Base-by-base conservation (phyloP, 2,113 vertebrate genomes). In the Corydoras sp. region DNA sequence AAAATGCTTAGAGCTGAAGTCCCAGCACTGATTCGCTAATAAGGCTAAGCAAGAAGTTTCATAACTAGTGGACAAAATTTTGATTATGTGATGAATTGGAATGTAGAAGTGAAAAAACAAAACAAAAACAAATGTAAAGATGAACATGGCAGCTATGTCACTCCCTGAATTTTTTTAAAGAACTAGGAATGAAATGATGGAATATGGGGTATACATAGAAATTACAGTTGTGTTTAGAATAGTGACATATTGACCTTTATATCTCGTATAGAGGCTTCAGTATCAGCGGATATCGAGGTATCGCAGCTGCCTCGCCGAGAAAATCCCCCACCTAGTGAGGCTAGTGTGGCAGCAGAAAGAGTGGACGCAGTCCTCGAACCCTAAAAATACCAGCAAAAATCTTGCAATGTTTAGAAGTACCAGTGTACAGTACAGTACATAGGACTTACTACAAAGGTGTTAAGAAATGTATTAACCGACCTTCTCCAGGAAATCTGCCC, bases 231-330 rank as follows among this genome's bases (percentile, higher is more conserved):
- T 24, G 18, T 24, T 24, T 24, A 24, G 18, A 24, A 24, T 24
- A 24, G 18, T 24, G 18, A 24, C 18, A 24, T 24, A 24, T 24
- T 24, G 10, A 97, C 96, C 93, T 95, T 96, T 32, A 98, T 95
- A 61, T 97, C 95, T 79, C 94, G 88, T 64, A 96, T 93, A 48
- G 95, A 98, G 0, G 94, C 92, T 78, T 98, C 96, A 0, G 93
- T 95, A 73, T 98, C 96, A 0, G 91, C 84, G 0, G 95, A 97
- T 82, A 94, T 80, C 0, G 93, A 95, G 0, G 94, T 97, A 75
- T 97, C 95, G 13, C 93, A 94, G 2, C 95, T 97, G 69, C 94
- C 96, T 68, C 94, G 90, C 54, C 93, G 88, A 1, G 95, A 95
- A 4, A 91, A 95, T 0, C 91, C 92, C 24, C 95, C 93, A 0